Evolutionary conservation across 1,140 invertebrate genomes (phyloP).

Genomic region (Ruditapes philippinarum): DNA sequence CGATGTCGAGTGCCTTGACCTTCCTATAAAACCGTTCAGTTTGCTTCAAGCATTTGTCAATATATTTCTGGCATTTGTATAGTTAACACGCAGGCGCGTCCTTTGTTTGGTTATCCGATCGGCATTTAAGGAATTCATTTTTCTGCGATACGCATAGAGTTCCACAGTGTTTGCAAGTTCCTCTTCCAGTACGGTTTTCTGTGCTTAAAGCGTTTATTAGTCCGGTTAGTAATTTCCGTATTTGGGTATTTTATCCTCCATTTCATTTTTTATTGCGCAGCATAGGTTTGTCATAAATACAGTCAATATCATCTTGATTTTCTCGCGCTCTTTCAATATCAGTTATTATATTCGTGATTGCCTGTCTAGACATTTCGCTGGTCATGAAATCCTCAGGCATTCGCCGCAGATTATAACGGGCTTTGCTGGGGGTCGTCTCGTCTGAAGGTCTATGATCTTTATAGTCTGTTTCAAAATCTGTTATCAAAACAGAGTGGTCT

Average conservation of each 20-base stretch:
- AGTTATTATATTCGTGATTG: conserved; percentile 37
- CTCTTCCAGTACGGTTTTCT: too few relatives aligned
- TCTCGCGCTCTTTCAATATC: conserved; percentile 9
- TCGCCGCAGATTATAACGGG: background rate
- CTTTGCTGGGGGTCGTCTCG: conserved; percentile 7
- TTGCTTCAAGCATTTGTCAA: conserved; percentile 36
- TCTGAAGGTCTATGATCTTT: background rate
- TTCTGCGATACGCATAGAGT: background rate
- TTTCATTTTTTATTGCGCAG: conserved; percentile 3
- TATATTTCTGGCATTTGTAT: background rate
- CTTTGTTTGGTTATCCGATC: background rate
- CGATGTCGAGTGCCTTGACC: conserved; percentile 4
- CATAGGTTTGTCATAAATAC: conserved; percentile 56
- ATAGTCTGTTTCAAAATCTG: background rate
- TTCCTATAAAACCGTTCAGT: conserved; percentile 31
- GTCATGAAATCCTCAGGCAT: conserved; percentile 19
- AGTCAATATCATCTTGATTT: conserved; percentile 59
- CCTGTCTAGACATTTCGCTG: conserved; percentile 1
- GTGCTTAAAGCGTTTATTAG: background rate
- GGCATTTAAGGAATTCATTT: conserved; percentile 39
- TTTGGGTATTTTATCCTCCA: too few relatives aligned
- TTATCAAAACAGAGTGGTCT: conserved; percentile 57
- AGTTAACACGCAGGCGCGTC: background rate
- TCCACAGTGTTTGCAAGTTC: conserved; percentile 46
- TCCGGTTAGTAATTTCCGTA: too few relatives aligned